These are phyloP conservation scores for Agriopis aurantiaria DNA, from an alignment of 2,888 invertebrate genomes.

Conservation along the genomic window DNA sequence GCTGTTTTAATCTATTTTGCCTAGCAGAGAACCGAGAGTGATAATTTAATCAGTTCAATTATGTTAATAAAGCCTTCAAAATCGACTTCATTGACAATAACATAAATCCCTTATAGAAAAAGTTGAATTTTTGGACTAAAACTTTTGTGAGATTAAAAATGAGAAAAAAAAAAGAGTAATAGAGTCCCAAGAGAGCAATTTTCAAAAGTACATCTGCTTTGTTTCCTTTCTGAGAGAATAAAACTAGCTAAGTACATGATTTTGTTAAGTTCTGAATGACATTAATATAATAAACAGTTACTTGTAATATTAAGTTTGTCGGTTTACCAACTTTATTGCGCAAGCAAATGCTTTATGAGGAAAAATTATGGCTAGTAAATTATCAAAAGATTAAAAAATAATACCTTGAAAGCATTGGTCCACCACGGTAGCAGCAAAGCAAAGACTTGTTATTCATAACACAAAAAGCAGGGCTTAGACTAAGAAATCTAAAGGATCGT, in stretches of 20 bases:
- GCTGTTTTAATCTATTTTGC: no score
- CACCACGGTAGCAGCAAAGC: conserved; percentile 82
- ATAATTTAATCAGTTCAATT: no score
- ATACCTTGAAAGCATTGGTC: conserved; percentile 83
- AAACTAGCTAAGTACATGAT: conserved; percentile 6
- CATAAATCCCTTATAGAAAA: neutral
- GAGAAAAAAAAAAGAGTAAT: neutral
- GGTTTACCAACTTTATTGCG: conserved; percentile 60
- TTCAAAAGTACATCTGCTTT: neutral
- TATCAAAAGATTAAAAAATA: conserved; percentile 67
- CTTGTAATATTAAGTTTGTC: conserved; percentile 6
- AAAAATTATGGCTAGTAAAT: conserved; percentile 52
- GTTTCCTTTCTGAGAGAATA: neutral
- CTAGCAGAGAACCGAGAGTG: no score
- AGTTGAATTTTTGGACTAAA: neutral
- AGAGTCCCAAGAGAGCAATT: neutral
- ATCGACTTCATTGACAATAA: no score
- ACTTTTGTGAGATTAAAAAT: neutral
- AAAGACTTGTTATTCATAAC: conserved; percentile 82
- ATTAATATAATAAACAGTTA: neutral
- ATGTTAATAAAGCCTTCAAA: no score
- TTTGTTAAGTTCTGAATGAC: conserved; percentile 10
- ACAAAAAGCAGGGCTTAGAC: conserved; percentile 69
- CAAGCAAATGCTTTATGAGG: conserved; percentile 72
- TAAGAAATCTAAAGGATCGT: conserved; percentile 63